Evolutionary conservation across 2,113 vertebrate species (phyloP).

Genomic region (Silurus meridionalis): DNA sequence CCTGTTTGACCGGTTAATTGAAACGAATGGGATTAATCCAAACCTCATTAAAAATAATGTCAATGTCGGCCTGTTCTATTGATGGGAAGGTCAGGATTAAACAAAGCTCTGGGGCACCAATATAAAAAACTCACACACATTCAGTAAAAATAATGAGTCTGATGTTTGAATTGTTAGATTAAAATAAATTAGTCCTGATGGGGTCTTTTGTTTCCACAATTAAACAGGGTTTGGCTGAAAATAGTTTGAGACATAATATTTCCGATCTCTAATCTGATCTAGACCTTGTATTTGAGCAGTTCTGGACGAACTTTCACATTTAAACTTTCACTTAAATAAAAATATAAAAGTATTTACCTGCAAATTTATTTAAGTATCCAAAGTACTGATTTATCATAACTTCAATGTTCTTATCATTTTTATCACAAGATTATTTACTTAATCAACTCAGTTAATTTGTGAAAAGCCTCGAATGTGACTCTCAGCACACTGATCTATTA

Average conservation of each 20-base stretch:
- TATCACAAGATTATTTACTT: too few species aligned
- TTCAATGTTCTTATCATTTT: too few species aligned
- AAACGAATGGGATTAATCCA: neutral
- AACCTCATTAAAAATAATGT: constrained; percentile 14
- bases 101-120: neutral
- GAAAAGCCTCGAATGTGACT: too few species aligned
- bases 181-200: neutral
- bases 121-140: neutral
- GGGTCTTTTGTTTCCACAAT: neutral
- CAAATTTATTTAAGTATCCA: too few species aligned
- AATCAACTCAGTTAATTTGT: too few species aligned
- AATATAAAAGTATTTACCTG: too few species aligned
- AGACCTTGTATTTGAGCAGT: too few species aligned
- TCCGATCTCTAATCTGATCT: neutral
- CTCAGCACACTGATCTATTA: too few species aligned
- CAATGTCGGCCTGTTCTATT: neutral
- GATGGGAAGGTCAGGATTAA: neutral
- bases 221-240: neutral
- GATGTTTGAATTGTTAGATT: neutral
- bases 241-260: neutral
- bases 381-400: too few species aligned
- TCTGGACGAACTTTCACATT: too few species aligned
- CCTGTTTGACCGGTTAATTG: neutral
- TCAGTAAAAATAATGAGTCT: neutral
- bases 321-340: too few species aligned